phyloP scores from a whole-genome alignment of 2,797 vertebrate genomes.

The Notamacropus eugenii region DNA sequence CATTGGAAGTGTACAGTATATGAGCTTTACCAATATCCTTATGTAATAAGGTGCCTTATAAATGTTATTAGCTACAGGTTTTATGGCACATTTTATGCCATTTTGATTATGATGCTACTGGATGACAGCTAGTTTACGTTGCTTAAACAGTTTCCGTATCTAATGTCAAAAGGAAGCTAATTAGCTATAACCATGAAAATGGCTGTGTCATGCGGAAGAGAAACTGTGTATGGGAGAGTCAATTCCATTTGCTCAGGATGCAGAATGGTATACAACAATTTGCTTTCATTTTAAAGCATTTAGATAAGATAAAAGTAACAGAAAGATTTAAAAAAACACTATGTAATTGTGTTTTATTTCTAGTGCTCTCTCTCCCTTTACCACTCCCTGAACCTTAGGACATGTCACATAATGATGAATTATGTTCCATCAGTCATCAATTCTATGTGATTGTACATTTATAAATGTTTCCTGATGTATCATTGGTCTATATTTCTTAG shows the following conservation, averaged over 20 bases:
- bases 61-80: slow-evolving; percentile 70
- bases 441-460: slow-evolving; percentile 77
- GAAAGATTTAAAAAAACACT: slow-evolving; percentile 65
- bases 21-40: slow-evolving; percentile 68
- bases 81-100: slow-evolving; percentile 77
- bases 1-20: slow-evolving; percentile 73
- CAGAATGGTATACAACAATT: slow-evolving; percentile 71
- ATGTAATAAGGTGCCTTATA: slow-evolving; percentile 64
- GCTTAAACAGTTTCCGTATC: slow-evolving; percentile 78
- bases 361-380: slow-evolving; percentile 55
- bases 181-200: slow-evolving; percentile 77
- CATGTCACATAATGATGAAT: slow-evolving; percentile 77
- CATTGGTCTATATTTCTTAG: slow-evolving; percentile 83
- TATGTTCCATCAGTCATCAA: slow-evolving; percentile 64
- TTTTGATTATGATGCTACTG: slow-evolving; percentile 75
- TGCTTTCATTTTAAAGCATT: slow-evolving; percentile 69
- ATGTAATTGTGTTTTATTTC: slow-evolving; percentile 65
- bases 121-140: slow-evolving; percentile 75
- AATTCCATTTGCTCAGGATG: slow-evolving; percentile 62
- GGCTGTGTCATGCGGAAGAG: slow-evolving; percentile 72
- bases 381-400: slow-evolving; percentile 58
- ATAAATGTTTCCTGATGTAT: slow-evolving; percentile 84
- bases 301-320: slow-evolving; percentile 57
- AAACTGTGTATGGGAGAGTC: slow-evolving; percentile 24
- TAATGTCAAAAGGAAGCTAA: slow-evolving; percentile 75